Conservation (phyloP, 2,888 invertebrate genomes). For the Limnephilus auricula region DNA sequence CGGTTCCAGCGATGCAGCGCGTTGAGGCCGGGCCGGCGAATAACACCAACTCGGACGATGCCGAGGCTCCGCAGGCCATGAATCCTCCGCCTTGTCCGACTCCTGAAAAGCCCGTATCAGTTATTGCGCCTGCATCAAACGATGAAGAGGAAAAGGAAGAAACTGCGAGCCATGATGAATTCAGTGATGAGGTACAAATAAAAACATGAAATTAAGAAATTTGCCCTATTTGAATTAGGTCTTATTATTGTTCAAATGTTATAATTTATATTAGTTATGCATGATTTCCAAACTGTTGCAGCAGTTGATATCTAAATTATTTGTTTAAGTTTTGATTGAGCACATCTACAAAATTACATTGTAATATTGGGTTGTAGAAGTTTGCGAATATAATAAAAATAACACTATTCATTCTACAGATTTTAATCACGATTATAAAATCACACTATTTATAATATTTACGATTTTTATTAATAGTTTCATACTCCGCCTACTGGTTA, state of each 20-base stretch:
- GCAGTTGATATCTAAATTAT: no score
- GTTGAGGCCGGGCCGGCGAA: conserved; percentile 38
- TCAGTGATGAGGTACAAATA: conserved; percentile 73
- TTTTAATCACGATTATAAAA: no score
- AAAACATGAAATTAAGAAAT: background rate
- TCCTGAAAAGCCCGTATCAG: conserved; percentile 66
- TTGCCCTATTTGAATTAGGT: background rate
- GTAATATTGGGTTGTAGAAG: no score
- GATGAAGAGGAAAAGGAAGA: conserved; percentile 73
- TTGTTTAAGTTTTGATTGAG: background rate
- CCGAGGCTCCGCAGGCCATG: conserved; percentile 69
- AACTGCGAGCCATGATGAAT: conserved; percentile 75
- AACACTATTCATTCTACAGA: no score
- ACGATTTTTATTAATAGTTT: no score
- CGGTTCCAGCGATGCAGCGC: conserved; percentile 69
- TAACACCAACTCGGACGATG: conserved; percentile 21
- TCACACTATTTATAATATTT: no score
- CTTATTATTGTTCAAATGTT: background rate
- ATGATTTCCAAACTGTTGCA: no score
- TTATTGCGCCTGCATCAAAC: conserved; percentile 66
- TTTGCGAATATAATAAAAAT: no score
- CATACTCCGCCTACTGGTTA: no score
- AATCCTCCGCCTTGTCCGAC: conserved; percentile 70
- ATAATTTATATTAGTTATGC: background rate
- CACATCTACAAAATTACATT: background rate